phyloP scores from a whole-genome alignment of 2,888 invertebrate species.

The Rhogogaster chlorosoma region DNA sequence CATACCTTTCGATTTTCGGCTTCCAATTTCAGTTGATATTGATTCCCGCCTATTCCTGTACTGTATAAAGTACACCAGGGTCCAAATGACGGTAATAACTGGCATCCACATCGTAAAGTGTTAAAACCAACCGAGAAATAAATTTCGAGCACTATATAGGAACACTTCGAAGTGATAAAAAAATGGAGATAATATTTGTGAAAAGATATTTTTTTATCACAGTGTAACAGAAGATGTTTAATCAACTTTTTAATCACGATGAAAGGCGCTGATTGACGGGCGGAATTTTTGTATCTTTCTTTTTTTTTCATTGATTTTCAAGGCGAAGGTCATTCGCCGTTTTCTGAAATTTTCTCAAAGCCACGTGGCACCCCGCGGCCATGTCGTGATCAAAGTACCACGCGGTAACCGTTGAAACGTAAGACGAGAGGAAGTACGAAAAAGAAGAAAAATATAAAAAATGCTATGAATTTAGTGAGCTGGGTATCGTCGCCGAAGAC shows the following conservation, averaged over 20 bases:
- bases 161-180: not conserved
- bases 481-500: not conserved
- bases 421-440: not conserved
- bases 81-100: conserved; percentile 67
- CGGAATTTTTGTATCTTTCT: not conserved
- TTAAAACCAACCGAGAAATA: not conserved
- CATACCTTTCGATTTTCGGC: conserved; percentile 12
- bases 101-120: conserved; percentile 67
- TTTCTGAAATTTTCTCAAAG: not conserved
- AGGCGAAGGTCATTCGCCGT: not conserved
- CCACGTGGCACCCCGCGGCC: not conserved
- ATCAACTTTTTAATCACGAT: not conserved
- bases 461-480: not conserved
- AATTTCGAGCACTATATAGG: not conserved
- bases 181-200: not conserved
- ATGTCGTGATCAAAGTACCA: conserved; percentile 1
- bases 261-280: not conserved
- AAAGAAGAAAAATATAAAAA: not conserved
- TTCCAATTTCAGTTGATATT: not conserved
- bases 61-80: conserved; percentile 65
- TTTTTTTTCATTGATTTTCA: not conserved
- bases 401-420: not conserved
- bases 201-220: not conserved
- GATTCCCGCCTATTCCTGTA: conserved; percentile 55
- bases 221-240: not conserved